Evolutionary conservation across 2,888 invertebrate species (phyloP).

Genomic region (Achlya flavicornis): DNA sequence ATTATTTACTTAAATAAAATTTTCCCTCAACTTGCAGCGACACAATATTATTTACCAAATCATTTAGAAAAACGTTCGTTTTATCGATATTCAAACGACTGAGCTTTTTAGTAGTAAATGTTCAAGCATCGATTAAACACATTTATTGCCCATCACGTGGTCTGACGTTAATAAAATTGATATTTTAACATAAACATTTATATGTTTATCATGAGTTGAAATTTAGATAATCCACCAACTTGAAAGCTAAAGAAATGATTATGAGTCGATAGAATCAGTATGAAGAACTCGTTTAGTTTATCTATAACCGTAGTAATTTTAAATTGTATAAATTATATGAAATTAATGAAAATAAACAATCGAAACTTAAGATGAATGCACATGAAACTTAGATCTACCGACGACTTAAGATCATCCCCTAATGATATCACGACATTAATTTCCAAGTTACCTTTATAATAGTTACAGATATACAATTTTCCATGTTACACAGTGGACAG

Average conservation of each 20-base stretch:
- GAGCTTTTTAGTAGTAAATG: neutral
- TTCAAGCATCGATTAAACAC: constrained; percentile 9
- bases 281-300: neutral
- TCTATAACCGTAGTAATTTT: neutral
- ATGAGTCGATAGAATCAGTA: constrained; percentile 13
- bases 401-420: constrained; percentile 52
- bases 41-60: neutral
- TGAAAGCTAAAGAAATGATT: neutral
- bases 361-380: constrained; percentile 9
- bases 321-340: neutral
- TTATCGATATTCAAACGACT: neutral
- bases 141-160: constrained; percentile 7
- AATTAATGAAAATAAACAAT: neutral
- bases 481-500: constrained; percentile 74
- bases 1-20: constrained; percentile 8
- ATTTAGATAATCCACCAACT: constrained; percentile 4
- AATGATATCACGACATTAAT: constrained; percentile 71
- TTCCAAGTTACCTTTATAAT: constrained; percentile 46
- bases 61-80: neutral
- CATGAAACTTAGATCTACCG: constrained; percentile 51
- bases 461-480: constrained; percentile 45
- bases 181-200: too few relatives aligned
- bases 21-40: neutral
- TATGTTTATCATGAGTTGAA: neutral
- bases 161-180: neutral